These are phyloP conservation scores for Pantherophis alleghaniensis DNA, from an alignment of 2,797 vertebrate genomes.

Conservation along the genomic window DNA sequence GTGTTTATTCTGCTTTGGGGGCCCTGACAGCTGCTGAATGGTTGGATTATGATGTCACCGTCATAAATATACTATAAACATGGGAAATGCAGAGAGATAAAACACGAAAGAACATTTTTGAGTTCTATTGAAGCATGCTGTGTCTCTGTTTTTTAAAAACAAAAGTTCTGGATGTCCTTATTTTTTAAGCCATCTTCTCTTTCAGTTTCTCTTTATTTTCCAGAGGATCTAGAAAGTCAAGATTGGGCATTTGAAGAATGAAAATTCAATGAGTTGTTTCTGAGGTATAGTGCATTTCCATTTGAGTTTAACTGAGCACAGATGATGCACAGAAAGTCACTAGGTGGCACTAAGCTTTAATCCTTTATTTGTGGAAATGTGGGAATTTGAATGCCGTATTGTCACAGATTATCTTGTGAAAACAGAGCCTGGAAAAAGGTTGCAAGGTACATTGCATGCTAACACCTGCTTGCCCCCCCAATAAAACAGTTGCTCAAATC, in stretches of 20 bases:
- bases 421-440: not conserved
- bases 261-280: not conserved
- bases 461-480: too few relatives aligned
- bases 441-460: not conserved
- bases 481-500: not conserved
- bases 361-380: not conserved
- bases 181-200: slow-evolving; percentile 49
- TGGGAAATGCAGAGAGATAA: slow-evolving; percentile 54
- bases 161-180: slow-evolving; percentile 53
- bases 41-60: slow-evolving; percentile 69
- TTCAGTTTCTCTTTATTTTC: slow-evolving; percentile 71
- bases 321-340: not conserved
- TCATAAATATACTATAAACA: slow-evolving; percentile 66
- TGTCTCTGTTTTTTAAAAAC: not conserved
- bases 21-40: slow-evolving; percentile 62
- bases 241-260: not conserved
- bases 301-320: not conserved
- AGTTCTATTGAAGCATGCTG: slow-evolving; percentile 47
- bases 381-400: not conserved
- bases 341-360: not conserved
- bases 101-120: slow-evolving; percentile 63
- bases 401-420: not conserved
- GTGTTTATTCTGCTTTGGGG: slow-evolving; percentile 62
- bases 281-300: not conserved
- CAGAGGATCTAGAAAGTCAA: slow-evolving; percentile 33